Evolutionary conservation across 2,113 vertebrate species (phyloP).

Genomic region (Antechinus stuartii): DNA sequence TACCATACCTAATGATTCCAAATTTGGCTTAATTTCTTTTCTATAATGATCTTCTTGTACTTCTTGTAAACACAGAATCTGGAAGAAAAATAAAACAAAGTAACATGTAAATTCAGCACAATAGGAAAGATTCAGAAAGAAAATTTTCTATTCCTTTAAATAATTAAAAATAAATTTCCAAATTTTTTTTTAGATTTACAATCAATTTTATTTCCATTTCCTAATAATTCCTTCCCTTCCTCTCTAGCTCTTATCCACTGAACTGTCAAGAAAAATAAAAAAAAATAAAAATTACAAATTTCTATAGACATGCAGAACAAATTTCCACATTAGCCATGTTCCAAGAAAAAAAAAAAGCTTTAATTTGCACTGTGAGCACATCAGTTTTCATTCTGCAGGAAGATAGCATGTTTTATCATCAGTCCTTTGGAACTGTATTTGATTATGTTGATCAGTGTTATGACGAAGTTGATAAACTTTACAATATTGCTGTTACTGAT

Average conservation of each 20-base stretch:
- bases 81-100: constrained; percentile 51
- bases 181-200: background rate
- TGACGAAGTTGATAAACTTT: background rate
- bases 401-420: background rate
- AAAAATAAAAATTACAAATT: background rate
- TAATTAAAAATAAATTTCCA: constrained; percentile 25
- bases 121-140: background rate
- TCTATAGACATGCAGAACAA: background rate
- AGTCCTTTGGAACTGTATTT: background rate
- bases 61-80: constrained; percentile 98
- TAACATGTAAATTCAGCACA: constrained; percentile 69
- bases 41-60: constrained; percentile 96
- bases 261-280: background rate
- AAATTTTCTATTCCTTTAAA: constrained; percentile 15
- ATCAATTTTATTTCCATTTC: background rate
- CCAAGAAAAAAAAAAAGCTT: background rate
- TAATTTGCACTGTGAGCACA: background rate
- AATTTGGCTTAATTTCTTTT: constrained; percentile 91
- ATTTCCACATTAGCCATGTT: background rate
- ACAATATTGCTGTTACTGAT: background rate
- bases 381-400: background rate
- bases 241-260: background rate
- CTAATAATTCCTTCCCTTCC: constrained; percentile 13
- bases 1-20: constrained; percentile 90
- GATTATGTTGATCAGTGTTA: background rate